A percentile compares a stretch with the other conserved stretches of the same genome.
These are phyloP conservation scores for Apis dorsata DNA, from an alignment of 1,140 invertebrate genomes.

Conservation along the genomic window DNA sequence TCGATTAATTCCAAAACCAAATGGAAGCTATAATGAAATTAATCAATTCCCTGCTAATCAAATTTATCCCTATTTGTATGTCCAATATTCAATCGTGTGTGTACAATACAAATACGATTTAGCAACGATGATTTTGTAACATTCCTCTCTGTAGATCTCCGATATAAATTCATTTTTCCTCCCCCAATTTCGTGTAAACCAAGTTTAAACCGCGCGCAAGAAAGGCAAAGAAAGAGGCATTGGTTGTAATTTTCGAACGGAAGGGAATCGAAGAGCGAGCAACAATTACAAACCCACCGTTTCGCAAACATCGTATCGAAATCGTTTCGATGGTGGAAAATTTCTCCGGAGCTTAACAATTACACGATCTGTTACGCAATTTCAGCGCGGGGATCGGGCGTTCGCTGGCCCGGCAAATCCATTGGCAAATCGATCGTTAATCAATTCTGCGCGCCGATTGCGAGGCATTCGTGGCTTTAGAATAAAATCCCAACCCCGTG, in stretches of 20 bases:
- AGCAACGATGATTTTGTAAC: no score
- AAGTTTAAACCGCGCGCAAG: no score
- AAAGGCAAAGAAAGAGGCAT: background rate
- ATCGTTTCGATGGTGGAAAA: constrained; percentile 33
- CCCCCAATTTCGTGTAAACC: no score
- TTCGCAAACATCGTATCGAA: background rate
- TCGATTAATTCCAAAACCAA: no score
- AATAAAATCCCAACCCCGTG: constrained; percentile 19
- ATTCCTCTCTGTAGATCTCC: no score
- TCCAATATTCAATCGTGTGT: no score
- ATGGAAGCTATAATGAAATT: no score
- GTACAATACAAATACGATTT: no score
- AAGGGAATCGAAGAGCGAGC: background rate
- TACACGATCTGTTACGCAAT: constrained; percentile 58
- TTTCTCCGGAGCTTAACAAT: constrained; percentile 58
- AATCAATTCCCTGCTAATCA: no score
- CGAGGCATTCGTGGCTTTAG: constrained; percentile 6
- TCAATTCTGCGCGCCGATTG: constrained; percentile 58
- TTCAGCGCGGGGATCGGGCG: constrained; percentile 21
- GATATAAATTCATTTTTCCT: no score
- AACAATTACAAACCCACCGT: background rate
- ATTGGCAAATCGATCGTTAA: constrained; percentile 57
- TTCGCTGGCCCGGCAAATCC: constrained; percentile 50
- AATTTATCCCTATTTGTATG: no score
- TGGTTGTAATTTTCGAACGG: background rate